These are phyloP conservation scores for Apogon talboti DNA, from an alignment of 2,797 vertebrate genomes.

Conservation along the genomic window DNA sequence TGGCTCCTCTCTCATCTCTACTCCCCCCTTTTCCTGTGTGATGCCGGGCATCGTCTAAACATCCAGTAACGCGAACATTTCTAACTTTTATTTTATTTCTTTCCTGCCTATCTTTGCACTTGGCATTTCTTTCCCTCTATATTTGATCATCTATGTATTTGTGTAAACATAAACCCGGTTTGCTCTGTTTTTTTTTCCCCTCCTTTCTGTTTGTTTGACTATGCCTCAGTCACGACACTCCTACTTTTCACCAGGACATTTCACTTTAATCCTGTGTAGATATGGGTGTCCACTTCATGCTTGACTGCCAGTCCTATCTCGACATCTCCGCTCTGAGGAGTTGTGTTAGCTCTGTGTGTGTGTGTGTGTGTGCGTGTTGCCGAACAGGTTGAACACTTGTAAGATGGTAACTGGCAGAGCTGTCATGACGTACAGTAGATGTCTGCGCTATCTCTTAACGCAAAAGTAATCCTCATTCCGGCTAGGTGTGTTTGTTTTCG, in stretches of 20 bases:
- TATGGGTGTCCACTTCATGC: background rate
- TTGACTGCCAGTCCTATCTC: constrained; percentile 25
- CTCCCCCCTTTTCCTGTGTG: constrained; percentile 44
- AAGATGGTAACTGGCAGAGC: constrained; percentile 17
- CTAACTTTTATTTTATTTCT: constrained; percentile 11
- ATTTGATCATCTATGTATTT: background rate
- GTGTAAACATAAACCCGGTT: constrained; percentile 10
- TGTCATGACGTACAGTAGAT: constrained; percentile 29
- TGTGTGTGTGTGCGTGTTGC: constrained; percentile 3
- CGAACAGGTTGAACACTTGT: constrained; percentile 38
- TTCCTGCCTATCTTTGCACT: background rate
- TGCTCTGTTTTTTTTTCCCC: constrained; percentile 18
- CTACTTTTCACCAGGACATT: constrained; percentile 7
- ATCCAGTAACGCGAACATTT: constrained; percentile 37
- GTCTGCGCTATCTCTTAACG: constrained; percentile 27
- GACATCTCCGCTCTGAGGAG: constrained; percentile 21
- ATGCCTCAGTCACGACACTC: constrained; percentile 28
- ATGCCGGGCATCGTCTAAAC: constrained; percentile 52
- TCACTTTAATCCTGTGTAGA: background rate
- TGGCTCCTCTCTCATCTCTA: constrained; percentile 65
- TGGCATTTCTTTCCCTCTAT: background rate
- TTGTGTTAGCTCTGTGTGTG: constrained; percentile 6
- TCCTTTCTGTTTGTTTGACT: constrained; percentile 36
- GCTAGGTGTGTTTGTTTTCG: constrained; percentile 2
- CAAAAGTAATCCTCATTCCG: constrained; percentile 36